A percentile compares a stretch with the other conserved stretches of the same genome.
phyloP scores from a whole-genome alignment of 2,888 invertebrate species.

The Philaethria dido region DNA sequence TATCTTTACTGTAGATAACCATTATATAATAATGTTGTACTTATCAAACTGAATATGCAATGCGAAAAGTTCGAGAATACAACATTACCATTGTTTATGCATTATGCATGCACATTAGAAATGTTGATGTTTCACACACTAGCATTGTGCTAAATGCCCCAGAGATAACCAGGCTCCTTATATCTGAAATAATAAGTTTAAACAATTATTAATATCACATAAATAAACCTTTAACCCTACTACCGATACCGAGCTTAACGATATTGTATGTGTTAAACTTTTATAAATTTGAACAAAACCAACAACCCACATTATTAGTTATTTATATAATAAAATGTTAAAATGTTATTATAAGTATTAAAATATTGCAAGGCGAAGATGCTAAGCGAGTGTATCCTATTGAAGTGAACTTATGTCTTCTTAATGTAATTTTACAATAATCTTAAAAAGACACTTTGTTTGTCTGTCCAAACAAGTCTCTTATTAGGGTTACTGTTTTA shows the following conservation, averaged over 20 bases:
- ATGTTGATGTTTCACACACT: neutral
- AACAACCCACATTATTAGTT: no score
- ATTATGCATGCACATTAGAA: conserved; percentile 1
- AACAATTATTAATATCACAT: neutral
- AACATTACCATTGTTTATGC: neutral
- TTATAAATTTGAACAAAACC: no score
- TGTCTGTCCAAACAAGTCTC: no score
- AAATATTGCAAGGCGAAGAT: neutral
- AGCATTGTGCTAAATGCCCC: conserved; percentile 9
- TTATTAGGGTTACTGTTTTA: no score
- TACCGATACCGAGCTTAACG: neutral
- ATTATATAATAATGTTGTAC: neutral
- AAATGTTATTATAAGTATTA: neutral
- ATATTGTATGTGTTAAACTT: neutral
- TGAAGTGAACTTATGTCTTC: neutral
- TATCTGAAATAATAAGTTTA: conserved; percentile 11
- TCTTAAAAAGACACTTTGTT: no score
- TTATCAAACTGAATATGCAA: neutral
- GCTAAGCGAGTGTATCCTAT: neutral
- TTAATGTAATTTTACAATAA: no score
- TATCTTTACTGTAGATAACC: neutral
- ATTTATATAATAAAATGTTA: no score
- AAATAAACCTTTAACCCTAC: conserved; percentile 9
- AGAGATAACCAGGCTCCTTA: neutral
- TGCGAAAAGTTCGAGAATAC: conserved; percentile 3